Percentiles rank a stretch among this genome's conserved stretches.
These are phyloP conservation scores for Megalops atlanticus DNA, from an alignment of 2,113 vertebrate genomes.

Conservation along the genomic window DNA sequence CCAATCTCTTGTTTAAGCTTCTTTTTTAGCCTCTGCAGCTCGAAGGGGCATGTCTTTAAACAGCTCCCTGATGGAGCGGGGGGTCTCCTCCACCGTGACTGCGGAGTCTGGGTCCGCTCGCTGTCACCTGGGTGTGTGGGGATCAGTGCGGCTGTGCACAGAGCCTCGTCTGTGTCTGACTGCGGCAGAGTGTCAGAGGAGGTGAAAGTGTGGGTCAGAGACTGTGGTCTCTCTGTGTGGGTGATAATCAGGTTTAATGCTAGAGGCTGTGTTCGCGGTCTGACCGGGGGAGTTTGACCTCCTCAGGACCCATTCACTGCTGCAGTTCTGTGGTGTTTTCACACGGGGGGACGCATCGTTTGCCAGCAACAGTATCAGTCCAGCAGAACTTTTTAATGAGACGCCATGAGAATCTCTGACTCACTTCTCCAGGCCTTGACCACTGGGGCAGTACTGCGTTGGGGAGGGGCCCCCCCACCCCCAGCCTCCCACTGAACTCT, in stretches of 20 bases:
- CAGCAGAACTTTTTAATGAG: conserved; percentile 18
- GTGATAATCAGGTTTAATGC: conserved; percentile 3
- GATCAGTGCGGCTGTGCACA: neutral
- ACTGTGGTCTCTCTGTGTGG: neutral
- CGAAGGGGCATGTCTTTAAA: neutral
- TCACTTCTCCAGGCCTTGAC: neutral
- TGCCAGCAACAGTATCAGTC: neutral
- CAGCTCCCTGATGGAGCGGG: neutral
- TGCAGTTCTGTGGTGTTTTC: neutral
- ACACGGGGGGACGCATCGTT: neutral
- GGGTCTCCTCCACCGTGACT: too few species aligned
- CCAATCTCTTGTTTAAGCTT: neutral
- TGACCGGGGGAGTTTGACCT: too few species aligned
- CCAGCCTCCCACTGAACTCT: conserved; percentile 10
- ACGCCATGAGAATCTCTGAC: too few species aligned
- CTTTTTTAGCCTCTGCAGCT: neutral
- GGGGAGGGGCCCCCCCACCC: neutral
- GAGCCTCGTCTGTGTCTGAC: neutral
- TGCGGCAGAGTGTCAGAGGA: neutral
- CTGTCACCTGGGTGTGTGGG: neutral
- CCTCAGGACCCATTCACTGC: neutral
- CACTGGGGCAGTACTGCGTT: neutral
- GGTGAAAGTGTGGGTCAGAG: neutral
- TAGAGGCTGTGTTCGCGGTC: neutral
- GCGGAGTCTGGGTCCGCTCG: neutral